phyloP scores from a whole-genome alignment of 2,888 invertebrate species.

The Hyposoter dolosus region DNA sequence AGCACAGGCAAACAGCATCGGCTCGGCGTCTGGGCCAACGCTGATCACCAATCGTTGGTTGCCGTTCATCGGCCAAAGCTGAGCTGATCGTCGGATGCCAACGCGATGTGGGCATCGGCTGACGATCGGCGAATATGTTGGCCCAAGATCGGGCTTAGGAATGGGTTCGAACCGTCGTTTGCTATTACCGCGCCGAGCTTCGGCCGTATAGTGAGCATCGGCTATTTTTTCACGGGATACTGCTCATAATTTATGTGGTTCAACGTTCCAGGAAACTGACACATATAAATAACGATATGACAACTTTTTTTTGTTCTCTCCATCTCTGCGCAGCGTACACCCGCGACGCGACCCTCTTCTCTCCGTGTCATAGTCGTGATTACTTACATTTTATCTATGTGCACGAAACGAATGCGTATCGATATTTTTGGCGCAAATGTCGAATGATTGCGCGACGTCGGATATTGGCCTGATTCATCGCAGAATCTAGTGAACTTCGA shows the following conservation, averaged over 20 bases:
- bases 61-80: no score
- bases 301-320: slow-evolving; percentile 36
- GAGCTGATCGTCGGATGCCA: no score
- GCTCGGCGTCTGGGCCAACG: no score
- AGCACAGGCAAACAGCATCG: no score
- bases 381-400: slow-evolving; percentile 20
- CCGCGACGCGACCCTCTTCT: background rate
- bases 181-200: no score
- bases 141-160: no score
- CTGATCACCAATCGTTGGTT: no score
- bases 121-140: no score
- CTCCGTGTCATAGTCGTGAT: slow-evolving; percentile 35
- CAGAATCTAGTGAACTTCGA: background rate
- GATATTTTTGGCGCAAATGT: slow-evolving; percentile 35
- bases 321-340: background rate
- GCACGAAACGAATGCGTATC: slow-evolving; percentile 24
- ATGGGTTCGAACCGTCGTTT: no score
- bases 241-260: slow-evolving; percentile 48
- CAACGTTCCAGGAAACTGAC: background rate
- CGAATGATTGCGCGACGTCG: slow-evolving; percentile 32
- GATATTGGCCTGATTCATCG: slow-evolving; percentile 20
- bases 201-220: no score
- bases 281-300: slow-evolving; percentile 54
- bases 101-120: no score
- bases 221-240: no score